Evolutionary conservation across 2,888 invertebrate genomes (phyloP), one percentile per base, ranked within the genome.

Genomic region (Dicyrtoma fusca): DNA sequence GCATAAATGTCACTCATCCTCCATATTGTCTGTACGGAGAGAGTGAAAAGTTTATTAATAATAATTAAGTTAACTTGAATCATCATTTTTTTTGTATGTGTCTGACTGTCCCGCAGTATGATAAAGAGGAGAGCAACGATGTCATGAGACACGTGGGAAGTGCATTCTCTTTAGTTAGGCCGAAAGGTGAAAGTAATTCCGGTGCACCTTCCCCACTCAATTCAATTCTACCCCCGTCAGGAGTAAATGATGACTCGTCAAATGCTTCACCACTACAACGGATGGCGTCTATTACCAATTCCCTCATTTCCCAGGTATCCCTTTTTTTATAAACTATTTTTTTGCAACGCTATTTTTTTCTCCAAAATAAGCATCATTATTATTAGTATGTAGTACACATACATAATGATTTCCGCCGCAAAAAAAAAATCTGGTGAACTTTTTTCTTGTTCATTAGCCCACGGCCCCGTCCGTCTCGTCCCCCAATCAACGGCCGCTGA

Each of bases 201-300:
- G 80, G 80, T 64, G 78, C 80, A 47, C 74, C 80, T 17, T 80
- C 80, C 61, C 81, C 81, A 14, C 77, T 81, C 63, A 94, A 94
- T 83, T 89, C 92, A 51, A 94, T 94, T 81, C 85, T 94, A 79
- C 81, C 81, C 68, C 93, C 93, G 61, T 92, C 94, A 0, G 57
- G 57, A 42, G 45, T 68, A 14, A 91, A 90, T 57, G 90, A 91
- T 42, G 89, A 88, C 80, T 88, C 90, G 68, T 88, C 88, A 75
- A 92, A 94, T 11, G 94, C 95, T 23, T 95, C 95, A 82, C 97
- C 97, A 0, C 86, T 97, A 66, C 97, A 97, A 84, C 87, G 97
- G 82, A 97, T 97, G 97, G 97, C 97, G 75, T 96, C 95, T 79
- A 97, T 97, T 81, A 97, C 97, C 59, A 97, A 97, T 84, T 96